Base-by-base conservation (phyloP, 2,113 vertebrate species). In the Tapirus terrestris region DNA sequence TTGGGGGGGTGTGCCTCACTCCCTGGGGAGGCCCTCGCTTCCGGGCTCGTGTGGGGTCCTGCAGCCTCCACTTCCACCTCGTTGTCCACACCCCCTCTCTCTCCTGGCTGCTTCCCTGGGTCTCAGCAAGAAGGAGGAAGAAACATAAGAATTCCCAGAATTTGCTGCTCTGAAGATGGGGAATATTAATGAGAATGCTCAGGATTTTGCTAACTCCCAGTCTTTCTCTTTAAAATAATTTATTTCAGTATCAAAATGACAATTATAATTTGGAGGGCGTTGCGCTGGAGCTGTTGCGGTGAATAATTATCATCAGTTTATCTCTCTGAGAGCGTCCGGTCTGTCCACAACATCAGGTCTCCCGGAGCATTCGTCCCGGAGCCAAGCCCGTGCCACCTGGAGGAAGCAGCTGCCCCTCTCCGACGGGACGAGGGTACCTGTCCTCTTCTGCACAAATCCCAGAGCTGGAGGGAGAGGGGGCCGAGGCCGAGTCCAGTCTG, bases 231-330 rank as follows among this genome's bases (percentile, higher is more conserved):
- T 5, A 36, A 45, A 25, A 70, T 39, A 25, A 29, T 33, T 51
- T 61, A 27, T 70, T 39, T 51, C 25, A 7, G 72, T 18, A 20
- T 68, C 81, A 61, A 56, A 33, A 8, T 2, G 51, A 29, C 2
- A 23, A 25, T 18, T 11, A 12, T 6, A 56, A 1, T 29, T 36
- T 5, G 23, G 79, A 83, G 25, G 36, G 39, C 23, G 12, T 23
- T 39, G 25, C 43, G 51, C 79, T 60, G 4, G n/a, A 39, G 25
- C 53, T 51, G 25, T n/a, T 23, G 16, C 6, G 0, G 58, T 31
- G 45, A 76, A 5, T 43, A 33, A 10, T 43, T 7, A 4, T 7
- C 20, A 2, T 4, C 4, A 1, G 2, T 27, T 27, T 43, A 20
- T 65, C 91, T 60, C 25, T 31, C 2, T 5, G 31, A 31, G 73